phyloP scores from a whole-genome alignment of 2,797 vertebrate genomes.

The Spondyliosoma cantharus region DNA sequence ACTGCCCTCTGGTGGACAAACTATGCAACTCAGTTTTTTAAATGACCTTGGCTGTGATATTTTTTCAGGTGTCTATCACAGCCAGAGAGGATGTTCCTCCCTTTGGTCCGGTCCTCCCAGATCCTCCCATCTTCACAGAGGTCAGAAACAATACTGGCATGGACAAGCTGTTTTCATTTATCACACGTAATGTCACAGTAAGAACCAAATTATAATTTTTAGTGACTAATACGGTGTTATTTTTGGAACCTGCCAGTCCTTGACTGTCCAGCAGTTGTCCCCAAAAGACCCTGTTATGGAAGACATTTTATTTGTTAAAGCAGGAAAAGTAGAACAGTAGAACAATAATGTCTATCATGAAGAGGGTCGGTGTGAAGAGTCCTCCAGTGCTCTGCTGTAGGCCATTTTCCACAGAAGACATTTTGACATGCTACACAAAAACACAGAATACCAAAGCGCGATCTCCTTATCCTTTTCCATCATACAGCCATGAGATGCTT shows the following conservation, averaged over 20 bases:
- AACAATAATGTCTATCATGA: too few relatives aligned
- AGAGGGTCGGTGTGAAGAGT: too few relatives aligned
- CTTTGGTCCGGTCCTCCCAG: conserved; percentile 84
- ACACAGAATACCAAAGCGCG: background rate
- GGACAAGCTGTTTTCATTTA: background rate
- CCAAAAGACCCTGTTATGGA: background rate
- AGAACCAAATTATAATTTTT: background rate
- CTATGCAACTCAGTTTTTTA: background rate
- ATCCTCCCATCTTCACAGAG: conserved; percentile 84
- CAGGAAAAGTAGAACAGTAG: too few relatives aligned
- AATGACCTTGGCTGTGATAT: background rate
- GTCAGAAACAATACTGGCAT: conserved; percentile 63
- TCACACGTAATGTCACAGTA: background rate
- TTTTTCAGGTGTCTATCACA: conserved; percentile 80
- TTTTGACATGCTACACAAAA: background rate
- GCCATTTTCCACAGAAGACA: too few relatives aligned
- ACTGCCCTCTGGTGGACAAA: conserved; percentile 6
- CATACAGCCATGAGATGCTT: too few relatives aligned
- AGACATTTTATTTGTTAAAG: background rate
- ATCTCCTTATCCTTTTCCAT: too few relatives aligned
- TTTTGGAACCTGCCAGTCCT: too few relatives aligned
- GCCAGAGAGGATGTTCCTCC: conserved; percentile 86
- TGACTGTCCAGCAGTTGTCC: background rate
- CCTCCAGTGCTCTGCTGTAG: background rate
- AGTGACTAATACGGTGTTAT: too few relatives aligned